Conservation (phyloP, 2,113 vertebrate genomes). For the Dermatemys mawii region DNA sequence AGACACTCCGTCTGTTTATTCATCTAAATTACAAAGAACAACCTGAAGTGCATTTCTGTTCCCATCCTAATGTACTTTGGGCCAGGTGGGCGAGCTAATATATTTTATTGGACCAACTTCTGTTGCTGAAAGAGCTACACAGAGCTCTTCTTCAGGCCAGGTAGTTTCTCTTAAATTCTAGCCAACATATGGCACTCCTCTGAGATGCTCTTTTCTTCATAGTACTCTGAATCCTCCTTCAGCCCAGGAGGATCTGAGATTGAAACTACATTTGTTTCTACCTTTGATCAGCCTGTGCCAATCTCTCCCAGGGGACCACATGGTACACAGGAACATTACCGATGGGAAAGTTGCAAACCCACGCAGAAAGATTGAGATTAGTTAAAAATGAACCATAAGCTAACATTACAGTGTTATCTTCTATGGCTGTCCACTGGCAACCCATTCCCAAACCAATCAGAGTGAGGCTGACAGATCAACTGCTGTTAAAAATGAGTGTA, state of each 20-base stretch:
- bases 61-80: background rate
- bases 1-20: background rate
- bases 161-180: background rate
- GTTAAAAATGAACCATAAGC: background rate
- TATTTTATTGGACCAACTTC: background rate
- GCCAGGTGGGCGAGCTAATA: background rate
- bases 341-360: background rate
- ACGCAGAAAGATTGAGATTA: background rate
- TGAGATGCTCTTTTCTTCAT: background rate
- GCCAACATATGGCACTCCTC: background rate
- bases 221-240: background rate
- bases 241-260: background rate
- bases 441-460: background rate
- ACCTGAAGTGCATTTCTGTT: background rate
- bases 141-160: background rate
- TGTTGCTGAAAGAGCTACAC: background rate
- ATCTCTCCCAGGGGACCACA: background rate
- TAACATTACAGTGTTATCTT: constrained; percentile 2
- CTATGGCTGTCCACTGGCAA: background rate
- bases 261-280: background rate
- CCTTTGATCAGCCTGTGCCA: background rate
- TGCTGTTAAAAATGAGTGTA: background rate
- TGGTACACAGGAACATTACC: background rate
- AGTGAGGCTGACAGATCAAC: background rate
- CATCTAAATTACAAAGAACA: background rate